Percentiles rank a stretch among this genome's conserved stretches.
These are phyloP conservation scores for Irena cyanogastra DNA, from an alignment of 2,113 vertebrate species.

Conservation along the genomic window DNA sequence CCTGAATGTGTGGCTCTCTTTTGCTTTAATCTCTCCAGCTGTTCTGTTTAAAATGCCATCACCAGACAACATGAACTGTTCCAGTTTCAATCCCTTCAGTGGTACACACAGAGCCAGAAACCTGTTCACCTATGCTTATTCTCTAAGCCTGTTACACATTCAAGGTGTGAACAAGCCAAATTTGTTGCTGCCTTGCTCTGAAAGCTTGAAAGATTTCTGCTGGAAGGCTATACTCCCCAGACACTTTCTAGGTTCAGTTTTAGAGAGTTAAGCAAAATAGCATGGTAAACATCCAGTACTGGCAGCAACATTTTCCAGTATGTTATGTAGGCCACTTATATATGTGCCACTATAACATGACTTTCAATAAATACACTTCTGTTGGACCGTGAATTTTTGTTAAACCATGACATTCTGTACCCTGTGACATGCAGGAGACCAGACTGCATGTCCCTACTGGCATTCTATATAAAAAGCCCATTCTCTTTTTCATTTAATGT, in stretches of 20 bases:
- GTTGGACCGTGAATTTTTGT: background rate
- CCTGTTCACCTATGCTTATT: background rate
- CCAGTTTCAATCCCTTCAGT: background rate
- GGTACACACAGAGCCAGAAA: background rate
- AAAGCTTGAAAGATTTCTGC: background rate
- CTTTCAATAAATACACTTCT: background rate
- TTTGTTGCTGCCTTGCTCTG: background rate
- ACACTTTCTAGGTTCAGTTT: background rate
- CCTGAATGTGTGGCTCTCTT: fast-evolving
- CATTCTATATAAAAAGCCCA: background rate
- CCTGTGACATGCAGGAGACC: background rate
- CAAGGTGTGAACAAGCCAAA: background rate
- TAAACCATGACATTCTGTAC: background rate
- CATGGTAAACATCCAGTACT: background rate
- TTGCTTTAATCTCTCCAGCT: background rate
- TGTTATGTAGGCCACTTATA: background rate
- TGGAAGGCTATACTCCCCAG: background rate
- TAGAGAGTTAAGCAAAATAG: background rate
- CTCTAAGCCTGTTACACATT: background rate
- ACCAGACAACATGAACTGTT: background rate
- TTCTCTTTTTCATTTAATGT: background rate
- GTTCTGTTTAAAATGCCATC: background rate
- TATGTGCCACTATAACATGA: background rate
- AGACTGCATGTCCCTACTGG: background rate
- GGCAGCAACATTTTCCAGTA: background rate